Percentiles rank a stretch among this genome's conserved stretches.
phyloP scores from a whole-genome alignment of 2,113 vertebrate genomes.

The Poeciliopsis turrubarensis region DNA sequence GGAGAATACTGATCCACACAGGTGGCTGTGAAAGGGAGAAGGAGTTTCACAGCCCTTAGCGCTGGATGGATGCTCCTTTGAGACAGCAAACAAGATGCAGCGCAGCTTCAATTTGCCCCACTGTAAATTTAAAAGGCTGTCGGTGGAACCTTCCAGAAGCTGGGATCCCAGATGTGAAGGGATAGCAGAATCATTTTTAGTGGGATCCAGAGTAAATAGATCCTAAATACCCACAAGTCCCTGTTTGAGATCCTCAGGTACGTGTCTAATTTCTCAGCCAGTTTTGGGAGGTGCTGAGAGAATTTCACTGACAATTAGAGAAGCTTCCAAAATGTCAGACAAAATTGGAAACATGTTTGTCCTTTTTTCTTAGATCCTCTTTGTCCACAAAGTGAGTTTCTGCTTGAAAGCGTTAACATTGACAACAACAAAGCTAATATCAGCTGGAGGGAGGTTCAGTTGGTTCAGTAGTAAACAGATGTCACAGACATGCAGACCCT shows the following conservation, averaged over 20 bases:
- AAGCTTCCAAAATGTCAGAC: background rate
- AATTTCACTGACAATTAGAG: background rate
- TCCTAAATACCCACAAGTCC: background rate
- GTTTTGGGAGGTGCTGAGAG: background rate
- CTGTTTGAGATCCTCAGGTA: background rate
- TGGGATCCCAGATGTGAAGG: constrained; percentile 26
- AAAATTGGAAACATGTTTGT: too few species aligned
- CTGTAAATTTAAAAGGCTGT: constrained; percentile 26
- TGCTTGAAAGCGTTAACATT: too few species aligned
- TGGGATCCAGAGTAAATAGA: constrained; percentile 16
- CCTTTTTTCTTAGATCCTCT: too few species aligned
- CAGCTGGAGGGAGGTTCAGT: too few species aligned
- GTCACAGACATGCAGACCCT: too few species aligned
- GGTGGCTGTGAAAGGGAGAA: too few species aligned
- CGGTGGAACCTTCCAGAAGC: constrained; percentile 21
- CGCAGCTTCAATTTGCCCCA: constrained; percentile 21
- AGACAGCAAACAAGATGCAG: constrained; percentile 15
- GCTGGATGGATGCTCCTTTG: constrained; percentile 20
- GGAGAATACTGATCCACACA: too few species aligned
- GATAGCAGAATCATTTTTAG: background rate
- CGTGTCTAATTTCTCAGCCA: background rate
- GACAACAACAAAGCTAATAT: too few species aligned
- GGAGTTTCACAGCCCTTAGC: constrained; percentile 9
- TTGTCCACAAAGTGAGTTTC: too few species aligned
- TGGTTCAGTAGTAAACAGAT: too few species aligned